A percentile compares a stretch with the other conserved stretches of the same genome.
phyloP scores from a whole-genome alignment of 2,888 invertebrate species.

The Drymonia ruficornis region DNA sequence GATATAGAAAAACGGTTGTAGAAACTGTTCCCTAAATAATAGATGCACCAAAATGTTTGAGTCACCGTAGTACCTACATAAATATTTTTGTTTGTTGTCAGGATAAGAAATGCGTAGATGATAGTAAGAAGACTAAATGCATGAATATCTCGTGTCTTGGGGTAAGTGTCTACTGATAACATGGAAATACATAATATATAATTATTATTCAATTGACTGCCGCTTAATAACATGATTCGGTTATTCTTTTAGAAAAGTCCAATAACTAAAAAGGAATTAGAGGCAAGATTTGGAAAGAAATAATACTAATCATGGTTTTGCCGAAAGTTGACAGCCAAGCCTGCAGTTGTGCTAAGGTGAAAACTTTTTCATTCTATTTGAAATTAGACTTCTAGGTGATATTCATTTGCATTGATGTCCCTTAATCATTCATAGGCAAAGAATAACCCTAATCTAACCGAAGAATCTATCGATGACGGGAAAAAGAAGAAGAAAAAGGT shows the following conservation, averaged over 20 bases:
- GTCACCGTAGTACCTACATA: too few species aligned
- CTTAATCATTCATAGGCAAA: conserved; percentile 12
- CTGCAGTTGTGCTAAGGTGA: conserved; percentile 19
- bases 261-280: conserved; percentile 1
- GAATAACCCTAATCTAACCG: neutral
- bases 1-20: too few species aligned
- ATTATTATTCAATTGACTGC: too few species aligned
- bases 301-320: conserved; percentile 13
- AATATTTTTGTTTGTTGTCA: neutral
- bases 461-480: conserved; percentile 1
- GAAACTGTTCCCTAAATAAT: too few species aligned
- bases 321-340: conserved; percentile 8
- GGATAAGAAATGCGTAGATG: conserved; percentile 14
- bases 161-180: conserved; percentile 26
- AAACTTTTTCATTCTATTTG: conserved; percentile 4
- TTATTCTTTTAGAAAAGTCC: conserved; percentile 2
- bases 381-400: too few species aligned
- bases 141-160: conserved; percentile 34
- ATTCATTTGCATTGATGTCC: neutral
- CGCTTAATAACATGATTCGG: neutral
- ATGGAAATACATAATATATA: too few species aligned
- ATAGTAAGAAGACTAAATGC: conserved; percentile 16
- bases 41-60: too few species aligned
- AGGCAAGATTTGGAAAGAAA: neutral
- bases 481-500: conserved; percentile 21